Percentiles rank a stretch among this genome's conserved stretches.
Evolutionary conservation across 2,888 invertebrate genomes (phyloP).

Genomic region (Merodon equestris): DNA sequence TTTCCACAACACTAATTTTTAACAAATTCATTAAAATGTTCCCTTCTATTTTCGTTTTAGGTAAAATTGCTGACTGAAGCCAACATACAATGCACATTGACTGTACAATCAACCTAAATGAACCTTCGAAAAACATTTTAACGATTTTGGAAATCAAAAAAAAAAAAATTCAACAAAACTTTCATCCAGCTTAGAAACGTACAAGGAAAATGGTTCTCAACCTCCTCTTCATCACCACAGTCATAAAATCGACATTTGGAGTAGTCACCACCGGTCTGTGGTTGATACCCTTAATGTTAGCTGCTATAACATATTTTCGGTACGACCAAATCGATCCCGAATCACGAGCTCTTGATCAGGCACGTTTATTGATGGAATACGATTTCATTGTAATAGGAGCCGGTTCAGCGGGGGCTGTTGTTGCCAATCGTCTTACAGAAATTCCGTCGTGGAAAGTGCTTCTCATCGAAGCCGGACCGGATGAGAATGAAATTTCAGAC

Average conservation of each 20-base stretch:
- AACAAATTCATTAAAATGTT: no score
- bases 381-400: slow-evolving; percentile 92
- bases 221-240: slow-evolving; percentile 87
- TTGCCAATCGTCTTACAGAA: slow-evolving; percentile 90
- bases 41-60: slow-evolving; percentile 2
- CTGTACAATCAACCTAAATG: slow-evolving; percentile 37
- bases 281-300: slow-evolving; percentile 90
- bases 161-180: neutral
- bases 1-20: no score
- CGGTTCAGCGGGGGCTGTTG: slow-evolving; percentile 93
- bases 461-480: slow-evolving; percentile 90
- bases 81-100: slow-evolving; percentile 29
- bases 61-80: neutral
- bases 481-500: slow-evolving; percentile 92
- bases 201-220: slow-evolving; percentile 84
- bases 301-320: slow-evolving; percentile 89
- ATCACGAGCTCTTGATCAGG: slow-evolving; percentile 85
- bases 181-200: neutral
- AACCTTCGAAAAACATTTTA: slow-evolving; percentile 30
- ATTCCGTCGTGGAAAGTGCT: slow-evolving; percentile 87
- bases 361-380: slow-evolving; percentile 85
- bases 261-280: slow-evolving; percentile 88
- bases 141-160: slow-evolving; percentile 21
- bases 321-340: slow-evolving; percentile 91
- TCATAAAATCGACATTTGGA: slow-evolving; percentile 86